Base-by-base conservation (phyloP, 2,888 invertebrate genomes). In the Heteromurus nitidus region DNA sequence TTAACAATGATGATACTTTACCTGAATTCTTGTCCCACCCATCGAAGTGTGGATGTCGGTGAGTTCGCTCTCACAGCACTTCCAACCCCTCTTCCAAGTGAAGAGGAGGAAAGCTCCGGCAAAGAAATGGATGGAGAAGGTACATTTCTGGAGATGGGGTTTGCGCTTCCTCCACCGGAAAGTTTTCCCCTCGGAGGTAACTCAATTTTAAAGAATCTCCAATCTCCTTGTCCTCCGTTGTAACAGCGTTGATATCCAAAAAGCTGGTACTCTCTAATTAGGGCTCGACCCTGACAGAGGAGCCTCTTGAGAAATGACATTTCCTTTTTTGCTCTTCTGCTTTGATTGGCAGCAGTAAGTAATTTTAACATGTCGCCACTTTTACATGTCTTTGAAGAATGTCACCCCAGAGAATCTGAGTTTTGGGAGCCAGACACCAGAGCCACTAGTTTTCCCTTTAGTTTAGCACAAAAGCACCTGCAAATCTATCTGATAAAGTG, bases 291-390 rank as follows among this genome's bases (percentile, higher is more conserved):
- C 69, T 85, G 84, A 36, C 75, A 76, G 70, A 86, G 31, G 55
- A 86, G 74, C 64, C 84, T 82, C 44, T 79, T 75, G 58, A 86
- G 64, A 65, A 86, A 79, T 28, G 86, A 85, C 86, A 86, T 86
- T 65, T 86, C 85, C 76, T 79, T 83, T 60, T 58, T 64, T 42
- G 80, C 60, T 76, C 77, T 84, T 22, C 79, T 55, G 64, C 80
- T 79, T 62, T 79, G 77, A 31, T 81, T 84, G n/a, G 85, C 82
- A 53, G 73, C 73, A 24, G 80, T 53, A 31, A 84, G 36, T 53
- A 80, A 68, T 47, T 50, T 82, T 28, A 82, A 22, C 76, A 70
- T 82, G n/a, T 47, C 82, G 36, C 26, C 74, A 42, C n/a, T 30
- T 50, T 65, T 47, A 65, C 67, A 77, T 69, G 13, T 55, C 55